Evolutionary conservation across 2,797 vertebrate genomes (phyloP), one percentile per base, ranked within the genome.

Genomic region (Galaxias olidus): DNA sequence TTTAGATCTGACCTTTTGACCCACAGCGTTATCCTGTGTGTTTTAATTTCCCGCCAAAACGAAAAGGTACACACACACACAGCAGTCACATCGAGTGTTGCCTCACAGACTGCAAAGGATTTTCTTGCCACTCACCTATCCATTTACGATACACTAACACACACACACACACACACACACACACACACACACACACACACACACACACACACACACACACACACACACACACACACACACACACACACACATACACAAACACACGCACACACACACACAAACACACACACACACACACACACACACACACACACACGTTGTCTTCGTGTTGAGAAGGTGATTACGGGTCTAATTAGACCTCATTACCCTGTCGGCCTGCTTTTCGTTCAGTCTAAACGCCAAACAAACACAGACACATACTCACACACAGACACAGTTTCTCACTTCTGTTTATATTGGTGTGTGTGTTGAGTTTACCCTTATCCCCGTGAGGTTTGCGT

Each of bases 321-420:
- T 63, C 49, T 59, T 59, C 20, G 17, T 18, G 45, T 49, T 57
- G 60, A 68, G 50, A 47, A 66, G 47, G 56, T 67, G 17, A 62
- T 76, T 73, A 49, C 45, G 59, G 30, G 19, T 56, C 71, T 72
- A 67, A 78, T 78, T 74, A 69, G 47, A 41, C 14, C 67, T 65
- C 74, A 68, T 76, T 65, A 54, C 59, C 58, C 54, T 58, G 41
- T 73, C 67, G 45, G 68, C 61, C 71, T 76, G 73, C 56, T 71
- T 68, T 69, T 78, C 63, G 61, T 81, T 78, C 18, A 53, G 56
- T 61, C 53, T 52, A 70, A 50, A 52, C 15, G 63, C 64, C 68
- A 41, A 14, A 50, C 20, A 42, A 6, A 50, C n/a, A 17, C 41
- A 12, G 4, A 43, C 14, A 17, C 12, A 15, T 13, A 57, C 5